Conservation (phyloP, 2,113 vertebrate species). For the Deroptyus accipitrinus region DNA sequence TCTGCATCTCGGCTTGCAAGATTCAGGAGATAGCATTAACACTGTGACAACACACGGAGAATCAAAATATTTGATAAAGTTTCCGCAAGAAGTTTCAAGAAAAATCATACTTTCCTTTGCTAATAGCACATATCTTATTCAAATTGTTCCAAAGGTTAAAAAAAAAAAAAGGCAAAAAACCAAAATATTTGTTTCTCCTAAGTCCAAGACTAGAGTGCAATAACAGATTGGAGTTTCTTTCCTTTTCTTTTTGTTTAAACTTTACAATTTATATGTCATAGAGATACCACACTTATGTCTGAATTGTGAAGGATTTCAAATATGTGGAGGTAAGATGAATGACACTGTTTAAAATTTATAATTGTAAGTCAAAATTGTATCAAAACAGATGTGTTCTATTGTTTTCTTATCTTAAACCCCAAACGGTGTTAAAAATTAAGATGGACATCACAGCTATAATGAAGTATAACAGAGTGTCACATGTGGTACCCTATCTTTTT, state of each 20-base stretch:
- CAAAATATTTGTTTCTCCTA: fast-evolving
- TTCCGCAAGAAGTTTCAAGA: not conserved
- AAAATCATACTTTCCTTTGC: not conserved
- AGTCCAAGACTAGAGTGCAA: not conserved
- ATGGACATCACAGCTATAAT: not conserved
- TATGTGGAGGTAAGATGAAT: not conserved
- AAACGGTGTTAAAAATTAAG: constrained; percentile 3
- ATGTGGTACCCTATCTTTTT: not conserved
- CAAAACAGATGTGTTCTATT: not conserved
- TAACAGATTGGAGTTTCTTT: not conserved
- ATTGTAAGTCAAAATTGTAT: constrained; percentile 43
- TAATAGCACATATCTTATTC: not conserved
- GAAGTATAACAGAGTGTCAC: not conserved
- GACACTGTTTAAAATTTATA: not conserved
- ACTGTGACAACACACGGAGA: not conserved
- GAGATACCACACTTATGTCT: not conserved
- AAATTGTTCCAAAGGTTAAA: not conserved
- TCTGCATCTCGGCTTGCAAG: not conserved
- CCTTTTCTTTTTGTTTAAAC: not conserved
- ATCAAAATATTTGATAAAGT: not conserved
- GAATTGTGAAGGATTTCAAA: not conserved
- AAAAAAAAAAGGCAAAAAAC: not conserved
- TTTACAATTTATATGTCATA: constrained; percentile 5
- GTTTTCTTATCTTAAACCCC: not conserved
- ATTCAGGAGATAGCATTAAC: not conserved